Evolutionary conservation across 2,113 vertebrate species (phyloP).

Genomic region (Cheirogaleus medius): DNA sequence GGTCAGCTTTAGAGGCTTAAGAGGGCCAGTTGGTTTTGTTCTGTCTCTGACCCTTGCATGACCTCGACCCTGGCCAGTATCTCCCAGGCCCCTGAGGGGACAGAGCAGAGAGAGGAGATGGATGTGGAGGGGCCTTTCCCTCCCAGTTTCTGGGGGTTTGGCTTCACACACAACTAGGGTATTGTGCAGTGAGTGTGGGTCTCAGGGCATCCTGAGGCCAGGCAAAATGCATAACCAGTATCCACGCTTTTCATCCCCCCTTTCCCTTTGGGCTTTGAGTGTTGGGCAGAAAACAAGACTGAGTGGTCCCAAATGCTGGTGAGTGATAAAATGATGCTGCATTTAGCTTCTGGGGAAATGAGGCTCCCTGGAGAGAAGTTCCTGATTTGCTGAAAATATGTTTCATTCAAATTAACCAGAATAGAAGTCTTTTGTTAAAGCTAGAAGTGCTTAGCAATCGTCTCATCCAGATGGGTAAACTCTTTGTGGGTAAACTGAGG

Average conservation of each 20-base stretch:
- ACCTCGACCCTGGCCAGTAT: neutral
- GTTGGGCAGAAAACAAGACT: neutral
- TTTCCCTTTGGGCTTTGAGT: neutral
- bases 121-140: neutral
- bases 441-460: neutral
- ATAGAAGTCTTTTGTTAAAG: neutral
- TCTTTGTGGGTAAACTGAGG: conserved; percentile 10
- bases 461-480: neutral
- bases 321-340: neutral
- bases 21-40: neutral
- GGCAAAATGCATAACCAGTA: neutral
- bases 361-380: neutral
- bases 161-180: neutral
- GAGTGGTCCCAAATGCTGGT: neutral
- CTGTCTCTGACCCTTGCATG: conserved; percentile 13
- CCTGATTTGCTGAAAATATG: neutral
- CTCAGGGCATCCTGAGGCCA: neutral
- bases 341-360: neutral
- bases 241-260: neutral
- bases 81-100: neutral
- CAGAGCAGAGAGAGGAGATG: neutral
- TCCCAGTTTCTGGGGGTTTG: neutral
- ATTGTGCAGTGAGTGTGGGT: neutral
- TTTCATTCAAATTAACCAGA: conserved; percentile 20
- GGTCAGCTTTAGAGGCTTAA: neutral